These are phyloP conservation scores for Gnathonemus longibarbis DNA, from an alignment of 2,113 vertebrate species.

Conservation along the genomic window DNA sequence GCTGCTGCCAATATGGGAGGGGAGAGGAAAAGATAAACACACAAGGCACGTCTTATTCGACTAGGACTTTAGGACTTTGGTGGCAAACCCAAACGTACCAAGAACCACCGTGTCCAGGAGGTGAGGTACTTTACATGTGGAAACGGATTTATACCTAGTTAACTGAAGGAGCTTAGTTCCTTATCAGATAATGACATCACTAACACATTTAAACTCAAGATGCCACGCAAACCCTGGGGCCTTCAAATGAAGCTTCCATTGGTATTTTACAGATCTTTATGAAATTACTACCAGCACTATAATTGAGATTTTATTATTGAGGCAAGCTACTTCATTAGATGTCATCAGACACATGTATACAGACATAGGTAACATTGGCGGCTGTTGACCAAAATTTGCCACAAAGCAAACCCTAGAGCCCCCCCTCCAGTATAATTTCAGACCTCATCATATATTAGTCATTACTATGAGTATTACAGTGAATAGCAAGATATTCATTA, in stretches of 20 bases:
- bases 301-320: background rate
- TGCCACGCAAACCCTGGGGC: background rate
- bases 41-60: background rate
- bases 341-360: background rate
- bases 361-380: background rate
- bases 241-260: background rate
- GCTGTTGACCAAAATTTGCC: background rate
- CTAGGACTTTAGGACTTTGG: background rate
- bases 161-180: background rate
- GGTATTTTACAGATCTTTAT: background rate
- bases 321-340: background rate
- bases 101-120: background rate
- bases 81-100: background rate
- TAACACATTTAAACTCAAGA: background rate
- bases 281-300: background rate
- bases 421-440: background rate
- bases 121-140: background rate
- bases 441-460: background rate
- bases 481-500: background rate
- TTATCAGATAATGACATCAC: background rate
- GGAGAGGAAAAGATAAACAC: background rate
- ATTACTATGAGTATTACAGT: background rate
- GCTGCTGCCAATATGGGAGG: background rate
- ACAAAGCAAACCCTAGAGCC: background rate
- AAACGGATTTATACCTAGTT: background rate